Percentiles rank a stretch among this genome's conserved stretches.
These are phyloP conservation scores for Conopomorpha cramerella DNA, from an alignment of 1,140 invertebrate genomes.

Conservation along the genomic window DNA sequence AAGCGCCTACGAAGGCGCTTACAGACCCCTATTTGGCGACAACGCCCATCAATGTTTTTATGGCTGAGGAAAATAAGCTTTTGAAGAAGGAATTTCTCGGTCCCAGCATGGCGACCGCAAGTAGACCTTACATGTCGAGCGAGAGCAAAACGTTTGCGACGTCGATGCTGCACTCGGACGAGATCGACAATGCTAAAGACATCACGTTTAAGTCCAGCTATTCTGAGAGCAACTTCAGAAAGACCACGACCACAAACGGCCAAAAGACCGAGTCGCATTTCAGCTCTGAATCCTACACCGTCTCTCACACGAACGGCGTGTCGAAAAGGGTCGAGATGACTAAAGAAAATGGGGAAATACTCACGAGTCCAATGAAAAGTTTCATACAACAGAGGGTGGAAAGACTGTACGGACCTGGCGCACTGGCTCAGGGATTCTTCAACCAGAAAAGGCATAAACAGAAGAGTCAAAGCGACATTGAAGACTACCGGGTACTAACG, in stretches of 20 bases:
- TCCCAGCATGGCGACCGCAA: conserved; percentile 40
- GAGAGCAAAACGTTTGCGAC: conserved; percentile 45
- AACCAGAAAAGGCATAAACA: conserved; percentile 63
- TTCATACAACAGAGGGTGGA: conserved; percentile 89
- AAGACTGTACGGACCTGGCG: conserved; percentile 82
- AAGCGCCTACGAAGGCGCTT: conserved; percentile 54
- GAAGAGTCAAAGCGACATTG: conserved; percentile 39
- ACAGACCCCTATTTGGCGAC: conserved; percentile 40
- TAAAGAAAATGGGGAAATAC: conserved; percentile 48
- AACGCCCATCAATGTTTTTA: conserved; percentile 38
- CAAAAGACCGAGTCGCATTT: conserved; percentile 27
- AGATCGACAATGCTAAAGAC: conserved; percentile 41
- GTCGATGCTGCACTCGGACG: conserved; percentile 44
- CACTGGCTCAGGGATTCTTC: conserved; percentile 81
- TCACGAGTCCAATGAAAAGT: conserved; percentile 69
- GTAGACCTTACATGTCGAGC: conserved; percentile 32
- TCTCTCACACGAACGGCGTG: conserved; percentile 42
- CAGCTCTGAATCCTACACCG: conserved; percentile 48
- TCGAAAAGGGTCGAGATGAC: conserved; percentile 48
- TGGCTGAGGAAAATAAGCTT: conserved; percentile 51
- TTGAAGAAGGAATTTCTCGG: conserved; percentile 50
- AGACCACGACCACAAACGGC: conserved; percentile 33
- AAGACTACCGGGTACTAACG: conserved; percentile 34
- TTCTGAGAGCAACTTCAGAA: conserved; percentile 54
- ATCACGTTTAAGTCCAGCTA: conserved; percentile 50